Base-by-base conservation (phyloP, 2,797 vertebrate genomes). In the Petrocephalus schoutedeni region DNA sequence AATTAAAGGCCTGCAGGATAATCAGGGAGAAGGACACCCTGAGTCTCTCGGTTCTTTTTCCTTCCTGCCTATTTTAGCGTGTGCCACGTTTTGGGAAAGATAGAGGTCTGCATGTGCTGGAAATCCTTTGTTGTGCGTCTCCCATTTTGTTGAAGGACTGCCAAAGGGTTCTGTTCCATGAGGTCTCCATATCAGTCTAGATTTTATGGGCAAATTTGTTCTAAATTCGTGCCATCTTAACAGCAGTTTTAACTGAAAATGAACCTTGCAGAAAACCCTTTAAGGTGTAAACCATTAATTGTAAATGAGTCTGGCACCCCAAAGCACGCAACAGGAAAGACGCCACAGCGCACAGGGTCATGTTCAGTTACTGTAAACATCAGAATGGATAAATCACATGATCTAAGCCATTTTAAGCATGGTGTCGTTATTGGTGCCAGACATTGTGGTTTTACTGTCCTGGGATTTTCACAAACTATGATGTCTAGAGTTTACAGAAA, bases 1-100 rank as follows among this genome's bases (percentile, higher is more conserved):
- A 86, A 85, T 88, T 86, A 88, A 88, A 88, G 87, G 59, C 80
- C 84, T 61, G 14, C 84, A 4, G 2, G 83, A 74, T 45, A 54
- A 84, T 21, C 4, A 8, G 23, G 59, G 83, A 36, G 23, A 64
- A 10, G 51, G 83, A 88, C 59, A 88, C 49, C 83, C 51, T 85
- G 80, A 85, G 82, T 58, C 19, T 67, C 41, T 54, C 12, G 28
- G 80, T 36, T 49, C 23, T 6, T 85, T 84, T 83, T 84, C 41
- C 36, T 87, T 88, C 36, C 56, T 21, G 4, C 16, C 1, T 85
- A 67, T 74, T 71, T 85, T 36, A 64, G 53, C 23, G 56, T 58
- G 71, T 87, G 82, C 87, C 82, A 71, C 53, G 19, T 85, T 64
- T 23, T 85, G 87, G 49, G 21, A 23, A 21, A 59, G 49, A 85